Evolutionary conservation across 2,113 vertebrate genomes (phyloP).

Genomic region (Grallaria varia): DNA sequence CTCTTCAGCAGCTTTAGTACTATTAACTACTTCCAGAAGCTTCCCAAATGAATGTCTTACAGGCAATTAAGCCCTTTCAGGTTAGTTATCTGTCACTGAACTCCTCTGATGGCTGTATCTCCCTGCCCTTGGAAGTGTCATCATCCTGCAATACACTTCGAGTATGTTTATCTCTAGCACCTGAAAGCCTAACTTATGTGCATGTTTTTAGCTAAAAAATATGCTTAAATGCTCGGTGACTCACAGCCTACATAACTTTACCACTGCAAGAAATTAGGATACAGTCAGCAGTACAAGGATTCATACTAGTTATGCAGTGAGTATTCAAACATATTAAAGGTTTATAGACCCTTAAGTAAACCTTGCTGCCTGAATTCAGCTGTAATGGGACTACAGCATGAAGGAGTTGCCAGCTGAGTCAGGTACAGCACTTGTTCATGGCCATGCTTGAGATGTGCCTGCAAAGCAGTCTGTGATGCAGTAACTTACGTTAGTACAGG

Average conservation of each 20-base stretch:
- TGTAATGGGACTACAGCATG: neutral
- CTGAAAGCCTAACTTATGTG: neutral
- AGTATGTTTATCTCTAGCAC: neutral
- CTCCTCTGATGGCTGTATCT: neutral
- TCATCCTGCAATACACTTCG: neutral
- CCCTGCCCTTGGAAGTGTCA: neutral
- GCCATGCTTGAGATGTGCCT: neutral
- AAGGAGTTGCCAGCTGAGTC: neutral
- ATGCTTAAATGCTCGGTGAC: neutral
- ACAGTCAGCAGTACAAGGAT: neutral
- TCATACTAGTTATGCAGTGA: neutral
- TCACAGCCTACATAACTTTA: neutral
- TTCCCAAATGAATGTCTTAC: neutral
- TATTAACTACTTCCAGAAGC: neutral
- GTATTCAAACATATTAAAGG: neutral
- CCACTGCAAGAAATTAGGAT: neutral
- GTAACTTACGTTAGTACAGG: neutral
- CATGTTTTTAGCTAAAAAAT: neutral
- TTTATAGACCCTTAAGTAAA: neutral
- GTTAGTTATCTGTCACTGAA: neutral
- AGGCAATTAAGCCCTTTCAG: neutral
- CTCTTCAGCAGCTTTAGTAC: neutral
- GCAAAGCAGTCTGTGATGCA: neutral
- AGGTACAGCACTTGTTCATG: neutral
- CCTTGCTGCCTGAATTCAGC: neutral